Percentiles rank a stretch among this genome's conserved stretches.
These are phyloP conservation scores for Cydia amplana DNA, from an alignment of 1,140 invertebrate species.

Conservation along the genomic window DNA sequence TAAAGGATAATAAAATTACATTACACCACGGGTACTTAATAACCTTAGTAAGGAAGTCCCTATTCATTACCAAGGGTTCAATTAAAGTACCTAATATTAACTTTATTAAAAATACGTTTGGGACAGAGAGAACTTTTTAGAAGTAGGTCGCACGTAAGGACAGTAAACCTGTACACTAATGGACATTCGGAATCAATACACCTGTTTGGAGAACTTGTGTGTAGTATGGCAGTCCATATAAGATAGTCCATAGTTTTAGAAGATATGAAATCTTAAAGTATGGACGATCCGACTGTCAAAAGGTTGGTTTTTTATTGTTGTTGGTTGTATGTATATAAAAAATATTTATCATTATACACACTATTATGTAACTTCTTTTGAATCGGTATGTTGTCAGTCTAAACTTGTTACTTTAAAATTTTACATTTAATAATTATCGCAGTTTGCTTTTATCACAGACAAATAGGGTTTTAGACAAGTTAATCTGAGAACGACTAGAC, in stretches of 20 bases:
- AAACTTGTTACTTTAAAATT: too few relatives aligned
- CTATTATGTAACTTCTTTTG: too few relatives aligned
- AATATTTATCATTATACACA: too few relatives aligned
- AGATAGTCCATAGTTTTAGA: neutral
- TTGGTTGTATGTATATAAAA: too few relatives aligned
- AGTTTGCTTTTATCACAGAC: too few relatives aligned
- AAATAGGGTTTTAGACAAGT: too few relatives aligned
- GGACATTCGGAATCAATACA: neutral
- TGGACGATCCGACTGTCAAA: too few relatives aligned
- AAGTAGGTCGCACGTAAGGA: neutral
- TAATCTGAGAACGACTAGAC: too few relatives aligned
- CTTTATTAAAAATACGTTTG: neutral
- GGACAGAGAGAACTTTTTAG: neutral
- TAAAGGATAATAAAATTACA: conserved; percentile 4
- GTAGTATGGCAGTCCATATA: neutral
- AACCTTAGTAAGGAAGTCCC: neutral
- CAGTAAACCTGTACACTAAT: conserved; percentile 3
- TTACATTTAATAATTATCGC: too few relatives aligned
- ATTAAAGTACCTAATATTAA: neutral
- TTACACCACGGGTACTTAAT: conserved; percentile 12
- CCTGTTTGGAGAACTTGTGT: neutral
- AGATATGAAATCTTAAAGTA: neutral
- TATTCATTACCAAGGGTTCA: neutral
- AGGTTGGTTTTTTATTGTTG: too few relatives aligned
- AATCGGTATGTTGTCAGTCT: too few relatives aligned